Conservation (phyloP, 2,888 invertebrate genomes). For the Atethmia centrago region DNA sequence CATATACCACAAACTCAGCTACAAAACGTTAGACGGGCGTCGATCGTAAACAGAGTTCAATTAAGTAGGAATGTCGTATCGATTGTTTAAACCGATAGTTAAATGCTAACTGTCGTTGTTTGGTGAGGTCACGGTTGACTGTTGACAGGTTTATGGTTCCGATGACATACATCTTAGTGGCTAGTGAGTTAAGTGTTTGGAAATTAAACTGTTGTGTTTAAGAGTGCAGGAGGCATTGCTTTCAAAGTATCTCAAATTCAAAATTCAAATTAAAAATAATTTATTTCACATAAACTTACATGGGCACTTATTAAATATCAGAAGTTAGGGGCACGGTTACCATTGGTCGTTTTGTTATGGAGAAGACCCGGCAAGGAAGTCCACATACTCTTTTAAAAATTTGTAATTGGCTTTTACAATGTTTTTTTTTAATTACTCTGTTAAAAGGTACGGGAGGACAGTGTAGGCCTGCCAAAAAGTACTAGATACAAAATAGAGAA, state of each 20-base stretch:
- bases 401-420: no score
- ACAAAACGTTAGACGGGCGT: conserved; percentile 25
- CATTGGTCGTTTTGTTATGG: background rate
- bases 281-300: background rate
- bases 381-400: no score
- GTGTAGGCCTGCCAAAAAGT: no score
- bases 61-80: conserved; percentile 57
- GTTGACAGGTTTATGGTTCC: conserved; percentile 45
- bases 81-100: conserved; percentile 59
- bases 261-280: background rate
- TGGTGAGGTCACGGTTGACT: conserved; percentile 57
- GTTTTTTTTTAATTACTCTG: no score
- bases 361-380: background rate
- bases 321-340: background rate
- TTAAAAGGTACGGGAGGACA: no score
- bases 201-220: background rate
- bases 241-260: no score
- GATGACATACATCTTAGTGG: conserved; percentile 34
- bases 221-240: background rate
- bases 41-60: conserved; percentile 56
- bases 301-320: background rate
- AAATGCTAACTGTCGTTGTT: conserved; percentile 51
- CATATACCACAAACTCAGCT: conserved; percentile 4
- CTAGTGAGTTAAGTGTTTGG: conserved; percentile 14
- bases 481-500: no score